Percentiles rank a stretch among this genome's conserved stretches.
These are phyloP conservation scores for Nephotettix cincticeps DNA, from an alignment of 1,140 invertebrate genomes.

Conservation along the genomic window DNA sequence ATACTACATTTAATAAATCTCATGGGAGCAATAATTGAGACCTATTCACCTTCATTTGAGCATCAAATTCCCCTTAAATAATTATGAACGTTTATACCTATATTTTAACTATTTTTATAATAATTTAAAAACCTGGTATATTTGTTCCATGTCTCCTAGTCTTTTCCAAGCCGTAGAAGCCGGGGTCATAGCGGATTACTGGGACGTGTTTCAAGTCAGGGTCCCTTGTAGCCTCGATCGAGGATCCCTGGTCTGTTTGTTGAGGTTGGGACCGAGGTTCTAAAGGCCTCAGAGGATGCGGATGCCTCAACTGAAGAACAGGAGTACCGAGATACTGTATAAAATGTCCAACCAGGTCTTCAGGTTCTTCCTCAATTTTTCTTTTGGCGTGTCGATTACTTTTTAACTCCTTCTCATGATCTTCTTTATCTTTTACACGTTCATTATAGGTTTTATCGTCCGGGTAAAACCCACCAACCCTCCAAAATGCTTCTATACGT, in stretches of 20 bases:
- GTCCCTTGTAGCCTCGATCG: conserved; percentile 54
- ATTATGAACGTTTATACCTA: too few relatives aligned
- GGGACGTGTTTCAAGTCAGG: conserved; percentile 45
- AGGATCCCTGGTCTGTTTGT: conserved; percentile 45
- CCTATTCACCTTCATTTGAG: too few relatives aligned
- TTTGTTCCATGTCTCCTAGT: conserved; percentile 61
- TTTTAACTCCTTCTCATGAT: conserved; percentile 44
- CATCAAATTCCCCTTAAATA: too few relatives aligned
- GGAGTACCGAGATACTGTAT: conserved; percentile 68
- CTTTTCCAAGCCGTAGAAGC: conserved; percentile 51
- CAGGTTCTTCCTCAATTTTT: conserved; percentile 40
- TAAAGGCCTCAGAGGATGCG: conserved; percentile 61
- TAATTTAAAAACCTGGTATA: conserved; percentile 80
- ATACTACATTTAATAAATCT: too few relatives aligned
- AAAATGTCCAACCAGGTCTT: conserved; percentile 59
- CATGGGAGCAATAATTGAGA: too few relatives aligned
- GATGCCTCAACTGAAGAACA: conserved; percentile 61
- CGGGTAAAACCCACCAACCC: conserved; percentile 64
- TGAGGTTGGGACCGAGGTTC: not conserved
- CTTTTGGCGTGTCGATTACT: conserved; percentile 16
- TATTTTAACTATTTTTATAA: too few relatives aligned
- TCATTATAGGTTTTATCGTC: conserved; percentile 42
- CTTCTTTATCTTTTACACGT: conserved; percentile 30
- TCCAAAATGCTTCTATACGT: conserved; percentile 78
- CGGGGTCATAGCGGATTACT: conserved; percentile 57